Conservation (phyloP, 2,113 vertebrate genomes). For the Ailuropoda melanoleuca region DNA sequence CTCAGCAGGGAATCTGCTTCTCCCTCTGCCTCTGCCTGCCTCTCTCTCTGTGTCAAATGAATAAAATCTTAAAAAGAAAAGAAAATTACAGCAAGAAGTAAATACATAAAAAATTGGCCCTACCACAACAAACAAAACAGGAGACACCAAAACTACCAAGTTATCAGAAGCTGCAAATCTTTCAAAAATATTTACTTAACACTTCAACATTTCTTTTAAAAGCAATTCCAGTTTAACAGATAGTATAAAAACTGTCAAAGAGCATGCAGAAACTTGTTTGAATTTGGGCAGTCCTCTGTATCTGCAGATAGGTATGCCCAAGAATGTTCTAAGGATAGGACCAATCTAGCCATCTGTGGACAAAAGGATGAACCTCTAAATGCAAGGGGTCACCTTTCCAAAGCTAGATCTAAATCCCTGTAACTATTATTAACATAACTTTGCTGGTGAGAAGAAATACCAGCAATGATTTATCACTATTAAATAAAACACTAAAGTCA, state of each 20-base stretch:
- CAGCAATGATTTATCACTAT: neutral
- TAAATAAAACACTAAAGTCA: neutral
- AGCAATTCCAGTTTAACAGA: slow-evolving; percentile 17
- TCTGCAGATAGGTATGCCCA: neutral
- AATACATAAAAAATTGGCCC: neutral
- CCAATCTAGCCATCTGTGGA: neutral
- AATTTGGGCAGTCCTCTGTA: neutral
- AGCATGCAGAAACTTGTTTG: neutral
- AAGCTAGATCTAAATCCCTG: neutral
- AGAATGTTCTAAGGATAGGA: neutral
- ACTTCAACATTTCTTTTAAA: neutral
- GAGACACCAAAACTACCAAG: neutral
- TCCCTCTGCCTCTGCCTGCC: too few relatives aligned
- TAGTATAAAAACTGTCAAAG: neutral
- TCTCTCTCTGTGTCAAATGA: neutral
- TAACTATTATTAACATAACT: neutral
- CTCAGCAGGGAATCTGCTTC: too few relatives aligned
- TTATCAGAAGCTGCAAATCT: neutral
- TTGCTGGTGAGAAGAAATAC: neutral
- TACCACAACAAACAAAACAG: neutral
- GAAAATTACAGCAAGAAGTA: neutral
- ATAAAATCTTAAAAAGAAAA: neutral
- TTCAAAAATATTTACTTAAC: slow-evolving; percentile 37
- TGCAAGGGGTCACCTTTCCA: neutral
- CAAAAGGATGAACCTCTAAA: neutral